Conservation (phyloP, 2,797 vertebrate species). For the Anabacerthia variegaticeps region DNA sequence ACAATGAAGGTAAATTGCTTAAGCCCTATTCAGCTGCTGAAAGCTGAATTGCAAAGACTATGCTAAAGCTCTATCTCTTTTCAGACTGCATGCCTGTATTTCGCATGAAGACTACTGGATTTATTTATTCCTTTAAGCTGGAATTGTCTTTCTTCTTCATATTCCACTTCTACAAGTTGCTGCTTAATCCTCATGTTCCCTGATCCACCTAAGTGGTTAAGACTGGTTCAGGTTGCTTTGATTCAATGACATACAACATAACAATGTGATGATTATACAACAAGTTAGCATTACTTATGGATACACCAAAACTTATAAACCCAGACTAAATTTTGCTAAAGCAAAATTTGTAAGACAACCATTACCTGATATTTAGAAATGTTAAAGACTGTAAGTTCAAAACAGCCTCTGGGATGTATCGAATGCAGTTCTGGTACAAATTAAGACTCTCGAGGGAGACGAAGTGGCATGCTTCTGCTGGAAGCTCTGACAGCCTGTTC, state of each 20-base stretch:
- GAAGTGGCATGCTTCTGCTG: conserved; percentile 89
- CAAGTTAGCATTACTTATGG: background rate
- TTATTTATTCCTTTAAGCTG: background rate
- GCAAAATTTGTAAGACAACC: background rate
- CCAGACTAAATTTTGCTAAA: background rate
- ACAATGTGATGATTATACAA: background rate
- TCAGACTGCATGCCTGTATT: background rate
- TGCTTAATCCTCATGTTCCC: background rate
- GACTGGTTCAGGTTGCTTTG: background rate
- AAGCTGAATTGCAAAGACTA: background rate
- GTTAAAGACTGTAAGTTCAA: conserved; percentile 91
- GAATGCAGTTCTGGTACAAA: conserved; percentile 96
- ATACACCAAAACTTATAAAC: background rate
- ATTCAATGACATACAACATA: background rate
- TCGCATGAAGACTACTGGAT: background rate
- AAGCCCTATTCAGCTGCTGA: background rate
- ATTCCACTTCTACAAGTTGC: background rate
- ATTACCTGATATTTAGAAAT: conserved; percentile 95
- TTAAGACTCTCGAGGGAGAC: conserved; percentile 95
- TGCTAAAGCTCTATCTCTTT: background rate
- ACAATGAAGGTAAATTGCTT: background rate
- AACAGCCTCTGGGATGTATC: conserved; percentile 89
- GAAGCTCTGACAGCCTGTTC: conserved; percentile 92
- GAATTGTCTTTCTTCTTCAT: background rate
- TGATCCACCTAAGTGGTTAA: background rate